These are phyloP conservation scores for Anadara kagoshimensis DNA, from an alignment of 1,140 invertebrate species.

Conservation along the genomic window DNA sequence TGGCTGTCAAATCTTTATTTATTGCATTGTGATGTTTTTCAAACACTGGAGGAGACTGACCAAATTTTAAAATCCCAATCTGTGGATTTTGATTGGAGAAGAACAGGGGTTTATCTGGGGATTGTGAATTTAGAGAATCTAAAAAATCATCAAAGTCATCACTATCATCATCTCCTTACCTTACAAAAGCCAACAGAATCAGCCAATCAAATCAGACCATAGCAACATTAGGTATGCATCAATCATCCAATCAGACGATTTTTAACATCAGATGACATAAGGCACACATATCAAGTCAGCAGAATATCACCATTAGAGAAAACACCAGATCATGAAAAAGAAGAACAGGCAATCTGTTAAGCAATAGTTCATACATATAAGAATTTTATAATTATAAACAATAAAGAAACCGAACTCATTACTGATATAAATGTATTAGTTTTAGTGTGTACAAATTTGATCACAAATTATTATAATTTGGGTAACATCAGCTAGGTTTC, in stretches of 20 bases:
- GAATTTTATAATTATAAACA: background rate
- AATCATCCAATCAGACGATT: background rate
- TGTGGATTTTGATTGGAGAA: constrained; percentile 18
- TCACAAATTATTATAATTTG: too few species aligned
- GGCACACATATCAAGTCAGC: too few species aligned
- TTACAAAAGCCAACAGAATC: constrained; percentile 62
- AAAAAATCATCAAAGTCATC: constrained; percentile 45
- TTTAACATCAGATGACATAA: constrained; percentile 12
- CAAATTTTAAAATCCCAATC: constrained; percentile 27
- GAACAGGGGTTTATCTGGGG: constrained; percentile 8
- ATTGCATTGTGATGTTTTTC: background rate
- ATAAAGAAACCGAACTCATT: too few species aligned
- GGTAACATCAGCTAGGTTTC: too few species aligned
- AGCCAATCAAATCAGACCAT: constrained; percentile 7
- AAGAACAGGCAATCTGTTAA: constrained; percentile 59
- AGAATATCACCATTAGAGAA: background rate
- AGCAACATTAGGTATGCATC: background rate
- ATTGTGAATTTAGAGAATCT: constrained; percentile 34
- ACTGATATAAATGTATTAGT: too few species aligned
- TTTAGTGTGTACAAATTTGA: too few species aligned
- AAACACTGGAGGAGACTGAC: background rate
- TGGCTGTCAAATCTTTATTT: too few species aligned
- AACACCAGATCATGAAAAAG: constrained; percentile 45
- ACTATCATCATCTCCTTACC: constrained; percentile 67
- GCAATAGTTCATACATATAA: constrained; percentile 20